Percentiles rank a stretch among this genome's conserved stretches.
These are phyloP conservation scores for Bimastos eiseni DNA, from an alignment of 2,888 invertebrate genomes.

Conservation along the genomic window DNA sequence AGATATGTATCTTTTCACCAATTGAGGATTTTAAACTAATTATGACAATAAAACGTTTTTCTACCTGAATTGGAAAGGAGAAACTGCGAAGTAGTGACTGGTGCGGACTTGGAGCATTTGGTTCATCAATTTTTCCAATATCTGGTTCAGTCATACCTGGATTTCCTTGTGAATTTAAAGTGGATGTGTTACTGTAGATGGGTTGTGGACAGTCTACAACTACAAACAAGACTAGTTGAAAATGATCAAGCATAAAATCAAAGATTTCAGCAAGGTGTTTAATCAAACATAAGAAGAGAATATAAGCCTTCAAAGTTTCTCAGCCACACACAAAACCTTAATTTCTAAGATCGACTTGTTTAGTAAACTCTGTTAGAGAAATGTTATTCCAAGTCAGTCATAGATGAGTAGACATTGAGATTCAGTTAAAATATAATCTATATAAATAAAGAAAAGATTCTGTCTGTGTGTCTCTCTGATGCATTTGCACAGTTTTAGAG, in stretches of 20 bases:
- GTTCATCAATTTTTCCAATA: neutral
- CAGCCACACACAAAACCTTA: neutral
- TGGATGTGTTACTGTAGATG: neutral
- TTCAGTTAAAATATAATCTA: neutral
- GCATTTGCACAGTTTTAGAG: too few relatives aligned
- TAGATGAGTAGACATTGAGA: neutral
- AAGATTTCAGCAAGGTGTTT: neutral
- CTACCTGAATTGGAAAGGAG: neutral
- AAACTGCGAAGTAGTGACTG: neutral
- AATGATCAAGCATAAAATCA: neutral
- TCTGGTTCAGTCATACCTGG: neutral
- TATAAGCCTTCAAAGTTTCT: neutral
- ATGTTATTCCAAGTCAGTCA: neutral
- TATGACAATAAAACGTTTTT: neutral
- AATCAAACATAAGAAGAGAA: neutral
- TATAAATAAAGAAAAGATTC: too few relatives aligned
- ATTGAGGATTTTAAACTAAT: neutral
- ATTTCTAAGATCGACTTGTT: neutral
- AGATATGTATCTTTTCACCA: neutral
- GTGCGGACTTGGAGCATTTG: neutral
- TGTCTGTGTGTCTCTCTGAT: too few relatives aligned
- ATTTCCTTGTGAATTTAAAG: neutral
- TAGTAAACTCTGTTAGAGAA: neutral
- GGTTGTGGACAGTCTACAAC: neutral
- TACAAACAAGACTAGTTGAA: neutral